phyloP scores from a whole-genome alignment of 2,888 invertebrate species.

The Drosophila recens region DNA sequence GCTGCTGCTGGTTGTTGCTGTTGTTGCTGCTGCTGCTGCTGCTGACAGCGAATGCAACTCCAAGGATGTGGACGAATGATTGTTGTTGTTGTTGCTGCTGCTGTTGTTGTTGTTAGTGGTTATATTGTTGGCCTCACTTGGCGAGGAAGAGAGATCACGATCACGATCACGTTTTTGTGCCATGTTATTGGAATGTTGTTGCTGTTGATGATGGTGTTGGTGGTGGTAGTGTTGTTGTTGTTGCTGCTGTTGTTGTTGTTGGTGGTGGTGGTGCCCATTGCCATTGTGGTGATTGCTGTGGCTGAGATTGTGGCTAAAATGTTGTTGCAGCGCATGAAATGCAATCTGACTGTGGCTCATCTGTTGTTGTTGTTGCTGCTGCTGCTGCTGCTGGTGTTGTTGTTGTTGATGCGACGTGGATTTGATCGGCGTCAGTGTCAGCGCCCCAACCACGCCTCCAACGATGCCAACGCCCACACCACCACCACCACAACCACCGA shows the following conservation, averaged over 20 bases:
- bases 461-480: constrained; percentile 44
- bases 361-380: constrained; percentile 51
- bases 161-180: constrained; percentile 80
- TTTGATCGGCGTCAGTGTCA: constrained; percentile 74
- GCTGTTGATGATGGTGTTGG: constrained; percentile 51
- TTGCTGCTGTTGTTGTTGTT: constrained; percentile 51
- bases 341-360: constrained; percentile 75
- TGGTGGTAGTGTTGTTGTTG: constrained; percentile 56
- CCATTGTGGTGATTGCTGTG: constrained; percentile 43
- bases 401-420: constrained; percentile 36
- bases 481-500: constrained; percentile 24
- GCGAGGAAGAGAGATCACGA: constrained; percentile 76
- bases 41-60: constrained; percentile 36
- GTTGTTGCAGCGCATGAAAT: constrained; percentile 73
- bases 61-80: constrained; percentile 44
- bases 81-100: constrained; percentile 20
- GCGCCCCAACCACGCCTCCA: constrained; percentile 68
- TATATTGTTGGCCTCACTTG: constrained; percentile 43
- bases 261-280: constrained; percentile 60
- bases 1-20: constrained; percentile 39
- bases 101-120: constrained; percentile 33
- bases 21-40: constrained; percentile 33
- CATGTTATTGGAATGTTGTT: constrained; percentile 81
- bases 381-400: constrained; percentile 41
- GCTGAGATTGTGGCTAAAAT: constrained; percentile 70